Base-by-base conservation (phyloP, 2,113 vertebrate genomes). In the Hyperopisus bebe region DNA sequence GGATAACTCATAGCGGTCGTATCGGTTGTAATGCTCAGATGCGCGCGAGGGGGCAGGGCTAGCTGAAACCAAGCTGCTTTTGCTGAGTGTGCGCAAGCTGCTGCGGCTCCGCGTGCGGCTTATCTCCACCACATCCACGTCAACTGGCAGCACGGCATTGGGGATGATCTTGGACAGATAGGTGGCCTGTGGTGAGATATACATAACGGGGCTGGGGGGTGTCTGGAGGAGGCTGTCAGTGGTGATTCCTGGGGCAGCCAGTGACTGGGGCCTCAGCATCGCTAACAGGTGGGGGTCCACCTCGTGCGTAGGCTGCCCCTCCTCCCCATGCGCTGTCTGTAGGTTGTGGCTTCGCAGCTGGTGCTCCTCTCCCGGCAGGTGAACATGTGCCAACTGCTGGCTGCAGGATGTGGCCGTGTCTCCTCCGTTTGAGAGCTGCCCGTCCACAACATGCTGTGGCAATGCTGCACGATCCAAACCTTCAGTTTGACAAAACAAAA, bases 151-250 rank as follows among this genome's bases (percentile, higher is more conserved):
- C 90, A 99, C 95, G 0, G 98, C 98, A 0, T 99, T 98, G 15
- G 97, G 98, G 90, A 99, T 99, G 91, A 99, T 97, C 95, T 99
- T 99, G 15, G 98, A 99, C 96, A 99, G 91, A 94, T 99, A 99
- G 44, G 97, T 96, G 89, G 96, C 98, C 94, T 99, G 97, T 0
- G 98, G 98, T 0, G 98, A 98, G 94, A 98, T 99, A 89, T 97
- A 97, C 92, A 99, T 98, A 86, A 98, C 98, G 0, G 97, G 97
- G 91, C 96, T 95, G 87, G 96, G 92, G 0, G 93, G 93, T 89
- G 95, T 96, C 0, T 95, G 94, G 0, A 94, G 91, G 5, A 92
- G 90, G 13, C 90, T 95, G 48, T 95, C 95, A 1, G 92, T 97
- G 89, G 96, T 97, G 95, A 97, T 93, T 92, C 97, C 97, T 0